Evolutionary conservation across 2,113 vertebrate genomes (phyloP).

Genomic region (Albula goreensis): DNA sequence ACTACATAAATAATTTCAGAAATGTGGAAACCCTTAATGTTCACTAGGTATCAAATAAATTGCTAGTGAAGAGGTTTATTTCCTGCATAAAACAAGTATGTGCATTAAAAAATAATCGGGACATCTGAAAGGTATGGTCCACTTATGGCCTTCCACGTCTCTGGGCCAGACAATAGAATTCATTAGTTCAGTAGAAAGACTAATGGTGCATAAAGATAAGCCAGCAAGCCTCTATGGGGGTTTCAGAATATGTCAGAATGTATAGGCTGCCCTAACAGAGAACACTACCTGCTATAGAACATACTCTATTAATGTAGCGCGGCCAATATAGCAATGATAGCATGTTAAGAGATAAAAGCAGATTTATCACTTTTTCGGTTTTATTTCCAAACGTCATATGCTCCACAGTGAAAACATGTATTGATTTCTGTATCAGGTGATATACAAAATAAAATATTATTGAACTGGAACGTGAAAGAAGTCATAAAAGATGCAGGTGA

Average conservation of each 20-base stretch:
- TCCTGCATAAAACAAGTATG: not conserved
- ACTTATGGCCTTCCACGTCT: not conserved
- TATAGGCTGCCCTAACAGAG: not conserved
- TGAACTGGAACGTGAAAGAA: not conserved
- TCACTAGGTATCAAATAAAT: not conserved
- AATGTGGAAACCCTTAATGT: not conserved
- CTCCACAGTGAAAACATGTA: not conserved
- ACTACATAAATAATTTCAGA: not conserved
- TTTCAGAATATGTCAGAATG: not conserved
- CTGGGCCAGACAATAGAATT: not conserved
- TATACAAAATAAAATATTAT: not conserved
- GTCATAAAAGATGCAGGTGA: not conserved
- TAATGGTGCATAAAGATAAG: conserved; percentile 22
- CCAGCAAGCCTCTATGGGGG: not conserved
- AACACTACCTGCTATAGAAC: not conserved
- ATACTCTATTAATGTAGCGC: not conserved
- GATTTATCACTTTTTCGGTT: not conserved
- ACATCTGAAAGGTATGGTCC: conserved; percentile 2
- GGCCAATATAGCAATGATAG: not conserved
- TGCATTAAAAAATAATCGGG: not conserved
- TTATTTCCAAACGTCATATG: not conserved
- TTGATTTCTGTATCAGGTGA: conserved; percentile 5
- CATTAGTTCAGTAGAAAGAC: conserved; percentile 5
- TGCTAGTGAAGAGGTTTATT: not conserved
- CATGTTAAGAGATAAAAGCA: not conserved